Evolutionary conservation across 2,888 invertebrate genomes (phyloP).

Genomic region (Polyommatus icarus): DNA sequence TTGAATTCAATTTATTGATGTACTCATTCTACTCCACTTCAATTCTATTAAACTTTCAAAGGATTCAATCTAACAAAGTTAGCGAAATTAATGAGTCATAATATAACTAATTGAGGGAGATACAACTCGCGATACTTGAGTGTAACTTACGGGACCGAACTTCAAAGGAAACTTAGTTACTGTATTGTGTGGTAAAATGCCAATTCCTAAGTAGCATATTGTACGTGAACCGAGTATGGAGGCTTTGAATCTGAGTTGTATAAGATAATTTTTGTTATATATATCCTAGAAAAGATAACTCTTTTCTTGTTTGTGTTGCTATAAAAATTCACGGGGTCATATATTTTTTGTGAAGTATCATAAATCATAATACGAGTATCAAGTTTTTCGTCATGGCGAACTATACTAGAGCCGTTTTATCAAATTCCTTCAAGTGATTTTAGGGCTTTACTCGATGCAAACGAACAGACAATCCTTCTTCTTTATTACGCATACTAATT

Average conservation of each 20-base stretch:
- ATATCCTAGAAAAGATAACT: too few relatives aligned
- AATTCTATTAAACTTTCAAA: neutral
- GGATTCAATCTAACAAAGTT: neutral
- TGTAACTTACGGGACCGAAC: neutral
- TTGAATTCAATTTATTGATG: neutral
- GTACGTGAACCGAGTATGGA: neutral
- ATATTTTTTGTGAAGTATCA: too few relatives aligned
- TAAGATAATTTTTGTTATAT: neutral
- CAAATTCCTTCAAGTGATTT: too few relatives aligned
- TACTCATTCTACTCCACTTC: neutral
- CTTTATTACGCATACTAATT: too few relatives aligned
- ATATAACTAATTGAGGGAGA: neutral
- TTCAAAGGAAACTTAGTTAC: slow-evolving; percentile 7
- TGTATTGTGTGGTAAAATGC: neutral
- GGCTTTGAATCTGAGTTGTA: neutral
- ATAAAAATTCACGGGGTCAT: too few relatives aligned
- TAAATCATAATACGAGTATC: too few relatives aligned
- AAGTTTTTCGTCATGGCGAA: too few relatives aligned
- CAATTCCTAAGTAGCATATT: slow-evolving; percentile 4
- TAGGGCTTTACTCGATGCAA: too few relatives aligned
- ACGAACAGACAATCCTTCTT: too few relatives aligned
- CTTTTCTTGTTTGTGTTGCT: too few relatives aligned
- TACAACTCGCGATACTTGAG: slow-evolving; percentile 1
- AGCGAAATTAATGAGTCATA: neutral
- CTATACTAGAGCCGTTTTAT: too few relatives aligned